Evolutionary conservation across 2,888 invertebrate genomes (phyloP), one percentile per base, ranked within the genome.

Genomic region (Monochamus alternatus): DNA sequence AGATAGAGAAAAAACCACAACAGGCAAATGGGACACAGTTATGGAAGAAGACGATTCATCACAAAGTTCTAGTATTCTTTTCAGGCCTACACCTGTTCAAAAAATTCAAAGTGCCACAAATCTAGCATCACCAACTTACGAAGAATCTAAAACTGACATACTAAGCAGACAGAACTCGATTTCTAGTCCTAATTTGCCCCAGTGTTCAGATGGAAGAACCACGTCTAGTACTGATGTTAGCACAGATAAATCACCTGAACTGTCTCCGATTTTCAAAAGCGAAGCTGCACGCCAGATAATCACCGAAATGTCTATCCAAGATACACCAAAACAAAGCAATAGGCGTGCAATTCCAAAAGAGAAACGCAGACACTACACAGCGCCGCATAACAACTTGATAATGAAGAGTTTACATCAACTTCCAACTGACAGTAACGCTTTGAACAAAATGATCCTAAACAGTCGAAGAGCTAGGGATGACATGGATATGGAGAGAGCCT

Each of bases 231-330:
- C 75, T 3, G 86, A 77, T n/a, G 84, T 69, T 75, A 86, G 84
- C 73, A 79, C 83, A 32, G 85, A 86, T 38, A 87, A 87, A 60
- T 88, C 90, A n/a, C 90, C 90, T 1, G 93, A 95, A 83, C 87
- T 95, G 80, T 95, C 95, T 32, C 95, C 95, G 0, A 93, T 95
- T 72, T 96, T 96, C 88, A 95, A 96, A 86, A 96, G 96, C 86
- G 96, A 96, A 87, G 95, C 96, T 1, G 96, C 96, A 1, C 92
- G 94, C 78, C 95, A 96, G 89, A 96, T 96, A 69, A 95, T 96
- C 79, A 95, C 94, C 79, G 96, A 96, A 89, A 94, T 96, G 92
- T 91, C 92, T 0, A 76, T 85, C 80, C 82, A 87, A 81, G 77
- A 81, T 72, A 80, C 81, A 32, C 85, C 87, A 30, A 87, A 86